Evolutionary conservation across 2,113 vertebrate genomes (phyloP).

Genomic region (Macaca fascicularis): T2T-MFA8v1.1 NC_088389.1:64597501-64598000

Average conservation of each 20-base stretch:
- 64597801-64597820: background rate
- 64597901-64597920: background rate
- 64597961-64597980: background rate
- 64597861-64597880: background rate
- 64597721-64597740: background rate
- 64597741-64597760: background rate
- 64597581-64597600: background rate
- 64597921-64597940: background rate
- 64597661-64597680: background rate
- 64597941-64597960: background rate
- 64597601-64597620: background rate
- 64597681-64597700: background rate
- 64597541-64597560: background rate
- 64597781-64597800: background rate
- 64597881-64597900: background rate
- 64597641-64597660: background rate
- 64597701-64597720: background rate
- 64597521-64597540: background rate
- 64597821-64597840: background rate
- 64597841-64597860: background rate
- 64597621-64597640: background rate
- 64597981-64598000: background rate
- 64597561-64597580: background rate
- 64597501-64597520: background rate
- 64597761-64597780: background rate